Evolutionary conservation across 1,140 invertebrate genomes (phyloP), one percentile per base, ranked within the genome.

Genomic region (Zophobas atratus): DNA sequence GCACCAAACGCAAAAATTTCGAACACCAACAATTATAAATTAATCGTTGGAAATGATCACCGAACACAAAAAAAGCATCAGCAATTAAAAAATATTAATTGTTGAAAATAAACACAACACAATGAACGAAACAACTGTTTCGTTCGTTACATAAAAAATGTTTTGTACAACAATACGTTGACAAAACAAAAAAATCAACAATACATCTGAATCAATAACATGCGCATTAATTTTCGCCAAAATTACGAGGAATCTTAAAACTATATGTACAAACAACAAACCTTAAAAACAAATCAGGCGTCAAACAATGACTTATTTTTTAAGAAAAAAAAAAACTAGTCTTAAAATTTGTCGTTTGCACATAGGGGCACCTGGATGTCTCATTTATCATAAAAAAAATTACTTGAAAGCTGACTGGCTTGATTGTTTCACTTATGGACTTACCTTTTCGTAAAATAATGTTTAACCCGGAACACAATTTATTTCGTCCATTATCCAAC

Each of bases 381-480:
- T 36, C 1, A 34, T 20, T 2, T 4, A 38, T 35, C 8, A 60
- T 20, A 36, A 35, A 60, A 38, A 2, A 2, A 74, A 51, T 41
- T 20, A 20, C 20, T 20, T 67, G 63, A 67, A n/a, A 53, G 70
- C 60, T 36, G 56, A 60, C 56, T 60, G 56, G 56, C 38, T 60
- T 38, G 35, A 60, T 39, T 38, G 4, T 6, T 35, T 20, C 1
- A 60, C n/a, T 60, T 60, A n/a, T 60, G 56, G 55, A 78, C 77
- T 78, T 75, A 78, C 77, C 77, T 78, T 78, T 20, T 20, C 20
- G 20, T 20, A 20, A 20, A 20, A 20, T 20, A 20, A 20, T 20
- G 20, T 20, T 20, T 20, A 20, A 0, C 53, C 32, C 20, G 53
- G 35, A 33, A 55, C 35, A 8, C 3, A 55, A 55, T 20, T 20